Evolutionary conservation across 2,797 vertebrate species (phyloP), one percentile per base, ranked within the genome.

Genomic region (Microctenopoma lineatum): DNA sequence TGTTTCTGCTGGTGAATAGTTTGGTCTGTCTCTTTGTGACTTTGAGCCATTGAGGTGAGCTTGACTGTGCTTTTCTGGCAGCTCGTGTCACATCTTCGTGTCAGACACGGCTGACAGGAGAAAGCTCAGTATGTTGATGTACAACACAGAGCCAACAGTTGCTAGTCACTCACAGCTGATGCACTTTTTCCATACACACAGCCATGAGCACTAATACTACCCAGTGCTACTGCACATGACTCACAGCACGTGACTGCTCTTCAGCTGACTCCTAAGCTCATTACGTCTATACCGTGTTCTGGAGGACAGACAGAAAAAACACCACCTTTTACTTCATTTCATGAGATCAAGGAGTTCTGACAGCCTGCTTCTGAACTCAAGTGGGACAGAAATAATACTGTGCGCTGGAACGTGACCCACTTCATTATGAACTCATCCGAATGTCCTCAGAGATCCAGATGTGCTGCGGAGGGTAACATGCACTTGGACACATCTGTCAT

Each of bases 61-160:
- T 10, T 36, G 36, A 36, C 36, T 38, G 10, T 10, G 25, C 34
- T 53, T n/a, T 59, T 65, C 54, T 50, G 39, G 26, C 11, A 10
- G 48, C 63, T 60, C 59, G 56, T 56, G 54, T 78, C 39, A 0
- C 47, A 66, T 66, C 79, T 87, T 81, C 85, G 84, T 89, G 67
- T 77, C 47, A 15, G 52, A 52, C 4, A 25, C 68, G 61, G 47
- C 75, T 41, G 72, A 56, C 25, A 29, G 61, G 46, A 47, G 56
- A 39, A 66, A 55, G 66, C 65, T 58, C 50, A 27, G 59, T 72
- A 86, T 85, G 70, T 74, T 83, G 81, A 89, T 74, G 38, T 59
- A 71, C 21, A 36, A 48, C 84, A 73, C 27, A 25, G 44, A 70
- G 65, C 55, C 52, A 56, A 60, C 3, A 56, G 46, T 81, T 76